Conservation (phyloP, 2,797 vertebrate species). For the Enoplosus armatus region DNA sequence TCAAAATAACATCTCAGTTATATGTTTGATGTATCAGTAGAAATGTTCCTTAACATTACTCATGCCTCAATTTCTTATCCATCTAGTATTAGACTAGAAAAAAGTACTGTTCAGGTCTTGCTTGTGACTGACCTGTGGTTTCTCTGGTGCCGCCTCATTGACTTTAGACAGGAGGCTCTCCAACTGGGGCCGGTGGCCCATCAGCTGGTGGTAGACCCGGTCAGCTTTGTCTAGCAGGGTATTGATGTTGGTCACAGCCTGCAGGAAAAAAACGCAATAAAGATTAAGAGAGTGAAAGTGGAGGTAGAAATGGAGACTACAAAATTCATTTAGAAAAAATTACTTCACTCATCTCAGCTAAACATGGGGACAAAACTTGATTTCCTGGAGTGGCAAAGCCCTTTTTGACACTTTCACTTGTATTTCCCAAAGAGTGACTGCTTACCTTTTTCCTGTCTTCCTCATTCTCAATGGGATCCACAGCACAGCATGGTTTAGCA, state of each 20-base stretch:
- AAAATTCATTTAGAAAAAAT: not conserved
- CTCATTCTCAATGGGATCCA: slow-evolving; percentile 99
- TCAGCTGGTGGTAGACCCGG: slow-evolving; percentile 98
- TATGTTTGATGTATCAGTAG: too few species aligned
- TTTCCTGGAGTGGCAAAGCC: not conserved
- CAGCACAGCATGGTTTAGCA: slow-evolving; percentile 97
- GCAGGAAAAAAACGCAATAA: not conserved
- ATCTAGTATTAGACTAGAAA: not conserved
- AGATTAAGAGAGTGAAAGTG: not conserved
- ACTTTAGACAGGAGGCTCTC: slow-evolving; percentile 98
- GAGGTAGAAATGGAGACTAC: not conserved
- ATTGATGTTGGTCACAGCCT: slow-evolving; percentile 99
- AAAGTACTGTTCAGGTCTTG: not conserved
- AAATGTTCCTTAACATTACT: not conserved
- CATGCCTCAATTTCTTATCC: not conserved
- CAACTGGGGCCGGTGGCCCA: slow-evolving; percentile 97
- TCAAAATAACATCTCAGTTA: too few species aligned
- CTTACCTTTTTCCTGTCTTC: slow-evolving; percentile 97
- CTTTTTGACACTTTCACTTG: not conserved
- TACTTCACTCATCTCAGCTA: not conserved
- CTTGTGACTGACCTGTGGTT: slow-evolving; percentile 91
- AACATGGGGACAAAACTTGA: not conserved
- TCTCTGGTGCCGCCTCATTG: slow-evolving; percentile 98
- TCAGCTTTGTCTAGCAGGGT: slow-evolving; percentile 98
- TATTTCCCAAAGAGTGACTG: not conserved